A percentile compares a stretch with the other conserved stretches of the same genome.
phyloP scores from a whole-genome alignment of 2,113 vertebrate species.

The Ranitomeya variabilis region DNA sequence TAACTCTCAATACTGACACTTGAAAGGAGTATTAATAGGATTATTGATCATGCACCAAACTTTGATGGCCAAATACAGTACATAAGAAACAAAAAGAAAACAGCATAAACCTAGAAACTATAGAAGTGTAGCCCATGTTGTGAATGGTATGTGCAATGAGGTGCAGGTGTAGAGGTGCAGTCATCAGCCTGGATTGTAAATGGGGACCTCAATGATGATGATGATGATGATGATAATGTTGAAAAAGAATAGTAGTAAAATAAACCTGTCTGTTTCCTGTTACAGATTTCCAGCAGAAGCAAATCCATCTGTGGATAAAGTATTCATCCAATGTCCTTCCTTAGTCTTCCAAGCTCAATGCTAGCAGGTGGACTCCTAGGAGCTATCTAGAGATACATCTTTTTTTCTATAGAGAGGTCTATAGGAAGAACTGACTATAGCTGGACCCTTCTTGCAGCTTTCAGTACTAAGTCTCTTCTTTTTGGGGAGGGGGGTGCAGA shows the following conservation, averaged over 20 bases:
- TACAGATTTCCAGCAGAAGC: constrained; percentile 28
- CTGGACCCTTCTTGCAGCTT: constrained; percentile 40
- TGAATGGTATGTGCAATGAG: neutral
- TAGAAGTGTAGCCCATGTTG: neutral
- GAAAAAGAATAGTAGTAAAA: constrained; percentile 36
- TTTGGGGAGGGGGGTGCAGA: constrained; percentile 38
- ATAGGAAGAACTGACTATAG: constrained; percentile 23
- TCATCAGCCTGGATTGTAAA: neutral
- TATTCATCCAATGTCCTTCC: constrained; percentile 2
- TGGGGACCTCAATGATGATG: neutral
- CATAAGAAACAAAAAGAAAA: neutral
- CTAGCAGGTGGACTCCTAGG: neutral
- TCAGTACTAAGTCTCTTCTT: constrained; percentile 32
- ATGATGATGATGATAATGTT: neutral
- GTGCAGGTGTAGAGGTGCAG: too few species aligned
- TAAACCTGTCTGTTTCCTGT: constrained; percentile 50
- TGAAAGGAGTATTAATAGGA: neutral
- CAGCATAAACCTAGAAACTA: neutral
- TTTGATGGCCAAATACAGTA: neutral
- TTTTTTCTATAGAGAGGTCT: constrained; percentile 33
- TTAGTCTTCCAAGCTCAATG: constrained; percentile 51
- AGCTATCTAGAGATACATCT: constrained; percentile 11
- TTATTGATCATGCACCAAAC: neutral
- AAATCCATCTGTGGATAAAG: constrained; percentile 11
- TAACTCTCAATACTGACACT: neutral